Percentiles rank a stretch among this genome's conserved stretches.
Conservation (phyloP, 2,113 vertebrate genomes). For the Lynx canadensis region DNA sequence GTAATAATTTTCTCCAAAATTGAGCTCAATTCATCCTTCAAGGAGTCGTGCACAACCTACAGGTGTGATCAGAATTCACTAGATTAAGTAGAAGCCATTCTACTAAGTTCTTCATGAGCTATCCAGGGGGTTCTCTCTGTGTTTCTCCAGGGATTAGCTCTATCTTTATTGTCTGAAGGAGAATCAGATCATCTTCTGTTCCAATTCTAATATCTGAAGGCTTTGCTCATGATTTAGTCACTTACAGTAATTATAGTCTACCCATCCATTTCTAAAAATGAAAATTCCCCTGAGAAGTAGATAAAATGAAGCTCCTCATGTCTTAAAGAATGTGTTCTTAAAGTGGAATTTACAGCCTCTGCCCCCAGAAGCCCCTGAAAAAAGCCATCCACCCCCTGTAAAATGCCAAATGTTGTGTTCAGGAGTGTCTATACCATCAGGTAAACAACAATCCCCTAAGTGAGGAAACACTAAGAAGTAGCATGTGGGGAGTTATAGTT, state of each 20-base stretch:
- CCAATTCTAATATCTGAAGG: background rate
- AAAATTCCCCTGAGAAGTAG: background rate
- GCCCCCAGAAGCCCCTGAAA: background rate
- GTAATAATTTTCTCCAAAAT: conserved; percentile 46
- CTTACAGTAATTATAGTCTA: background rate
- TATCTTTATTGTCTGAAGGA: background rate
- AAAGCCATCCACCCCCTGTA: background rate
- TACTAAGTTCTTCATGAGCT: background rate
- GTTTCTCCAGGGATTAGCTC: background rate
- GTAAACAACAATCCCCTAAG: background rate
- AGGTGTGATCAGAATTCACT: background rate
- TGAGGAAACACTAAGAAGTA: background rate
- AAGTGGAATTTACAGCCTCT: background rate
- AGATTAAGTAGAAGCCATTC: background rate
- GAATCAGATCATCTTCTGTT: background rate
- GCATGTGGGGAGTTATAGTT: background rate
- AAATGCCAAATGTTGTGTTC: background rate
- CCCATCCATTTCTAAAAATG: background rate
- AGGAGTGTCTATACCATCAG: background rate
- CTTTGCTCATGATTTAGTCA: background rate
- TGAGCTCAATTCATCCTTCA: conserved; percentile 13
- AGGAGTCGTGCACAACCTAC: background rate
- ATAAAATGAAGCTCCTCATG: background rate
- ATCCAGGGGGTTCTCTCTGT: background rate
- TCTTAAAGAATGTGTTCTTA: background rate